Conservation (phyloP, 2,113 vertebrate genomes). For the Grallaria varia region DNA sequence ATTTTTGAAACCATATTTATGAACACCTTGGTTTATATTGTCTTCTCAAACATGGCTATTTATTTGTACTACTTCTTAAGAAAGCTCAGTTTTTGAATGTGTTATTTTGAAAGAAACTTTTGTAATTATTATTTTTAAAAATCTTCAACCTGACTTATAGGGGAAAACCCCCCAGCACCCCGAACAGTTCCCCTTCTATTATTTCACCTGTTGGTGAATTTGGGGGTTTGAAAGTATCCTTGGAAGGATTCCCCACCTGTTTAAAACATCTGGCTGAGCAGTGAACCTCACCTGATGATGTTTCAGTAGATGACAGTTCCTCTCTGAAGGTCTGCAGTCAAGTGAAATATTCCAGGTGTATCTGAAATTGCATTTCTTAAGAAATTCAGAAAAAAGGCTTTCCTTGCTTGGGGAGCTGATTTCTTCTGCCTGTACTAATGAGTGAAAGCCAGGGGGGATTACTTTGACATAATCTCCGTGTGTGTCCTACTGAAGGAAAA, state of each 20-base stretch:
- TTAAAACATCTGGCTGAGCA: background rate
- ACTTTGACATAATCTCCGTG: background rate
- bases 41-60: background rate
- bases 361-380: background rate
- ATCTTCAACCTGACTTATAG: background rate
- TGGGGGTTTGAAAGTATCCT: background rate
- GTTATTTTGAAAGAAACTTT: background rate
- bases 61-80: background rate
- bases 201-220: background rate
- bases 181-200: background rate
- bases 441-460: background rate
- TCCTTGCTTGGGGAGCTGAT: background rate
- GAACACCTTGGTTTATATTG: background rate
- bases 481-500: background rate
- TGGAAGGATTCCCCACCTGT: background rate
- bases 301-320: background rate
- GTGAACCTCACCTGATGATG: background rate
- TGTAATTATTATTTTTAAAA: background rate
- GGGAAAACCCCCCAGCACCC: background rate
- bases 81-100: background rate
- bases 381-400: background rate
- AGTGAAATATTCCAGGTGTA: background rate
- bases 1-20: constrained; percentile 18
- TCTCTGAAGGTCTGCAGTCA: background rate
- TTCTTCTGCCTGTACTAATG: background rate